These are phyloP conservation scores for Monopis laevigella DNA, from an alignment of 2,888 invertebrate genomes.

Conservation along the genomic window DNA sequence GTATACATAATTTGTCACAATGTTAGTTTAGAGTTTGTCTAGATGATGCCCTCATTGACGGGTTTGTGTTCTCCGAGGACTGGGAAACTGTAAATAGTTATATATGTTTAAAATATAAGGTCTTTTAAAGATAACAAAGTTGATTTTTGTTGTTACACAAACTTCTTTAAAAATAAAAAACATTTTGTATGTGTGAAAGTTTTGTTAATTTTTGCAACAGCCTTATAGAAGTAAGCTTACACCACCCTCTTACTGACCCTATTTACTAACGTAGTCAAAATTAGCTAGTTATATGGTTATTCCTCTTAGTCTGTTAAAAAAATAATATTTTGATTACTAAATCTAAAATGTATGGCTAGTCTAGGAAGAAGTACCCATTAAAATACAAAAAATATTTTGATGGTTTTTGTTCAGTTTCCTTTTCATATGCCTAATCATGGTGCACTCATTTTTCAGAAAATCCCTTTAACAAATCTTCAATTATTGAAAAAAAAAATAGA, in stretches of 20 bases:
- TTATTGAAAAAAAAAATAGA: too few species aligned
- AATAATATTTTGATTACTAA: not conserved
- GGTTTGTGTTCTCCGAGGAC: conserved; percentile 61
- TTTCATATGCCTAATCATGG: too few species aligned
- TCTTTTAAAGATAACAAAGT: conserved; percentile 57
- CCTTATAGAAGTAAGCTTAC: not conserved
- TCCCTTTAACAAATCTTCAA: too few species aligned
- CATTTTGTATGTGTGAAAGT: conserved; percentile 64
- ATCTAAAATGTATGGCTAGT: conserved; percentile 1
- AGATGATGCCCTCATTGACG: conserved; percentile 59
- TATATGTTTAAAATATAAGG: conserved; percentile 63
- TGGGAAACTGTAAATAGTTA: conserved; percentile 64
- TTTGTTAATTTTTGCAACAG: conserved; percentile 40
- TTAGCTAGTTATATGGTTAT: too few species aligned
- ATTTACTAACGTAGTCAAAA: too few species aligned
- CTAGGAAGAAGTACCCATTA: conserved; percentile 6
- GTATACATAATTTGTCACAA: conserved; percentile 55
- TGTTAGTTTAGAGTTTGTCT: conserved; percentile 53
- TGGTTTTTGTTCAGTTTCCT: conserved; percentile 8
- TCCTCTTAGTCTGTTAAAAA: too few species aligned
- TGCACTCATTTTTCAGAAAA: too few species aligned
- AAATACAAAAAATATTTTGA: conserved; percentile 5
- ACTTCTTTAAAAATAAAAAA: conserved; percentile 66
- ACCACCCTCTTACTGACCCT: not conserved
- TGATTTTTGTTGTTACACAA: conserved; percentile 68